Evolutionary conservation across 2,888 invertebrate genomes (phyloP), one percentile per base, ranked within the genome.

Genomic region (Aricia artaxerxes): DNA sequence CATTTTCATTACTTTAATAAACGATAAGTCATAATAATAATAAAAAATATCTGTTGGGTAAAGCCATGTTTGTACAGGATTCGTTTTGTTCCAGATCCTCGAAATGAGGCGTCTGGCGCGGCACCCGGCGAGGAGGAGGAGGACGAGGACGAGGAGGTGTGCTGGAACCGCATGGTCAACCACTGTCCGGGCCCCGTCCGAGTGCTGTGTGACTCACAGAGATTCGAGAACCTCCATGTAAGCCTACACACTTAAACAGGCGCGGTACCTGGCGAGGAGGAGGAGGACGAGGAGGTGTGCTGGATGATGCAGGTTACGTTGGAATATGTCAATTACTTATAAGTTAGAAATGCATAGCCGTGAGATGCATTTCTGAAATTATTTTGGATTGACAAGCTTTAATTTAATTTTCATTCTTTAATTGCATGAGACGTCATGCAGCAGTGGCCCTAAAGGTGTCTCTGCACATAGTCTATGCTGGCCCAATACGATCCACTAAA

Each of bases 181-280:
- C 87, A 89, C 24, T 86, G 95, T 80, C 95, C 95, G 78, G 88
- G 92, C 80, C 92, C 95, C 53, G 86, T 96, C 78, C 92, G 94
- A 81, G 92, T 94, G 77, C 90, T 97, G 49, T 97, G 97, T 88
- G 95, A 96, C 78, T 96, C 97, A 57, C 97, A 97, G 90, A 96
- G 97, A 86, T 98, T 98, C 92, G 95, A 95, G 86, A 97, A 98
- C 90, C 94, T 97, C 77, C 97, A 97, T 94, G 97, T 97, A 90
- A 95, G 95, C 61, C 31, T 13, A 64, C 11, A 64, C 11, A 11
- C 24, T 31, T 35, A 31, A 24, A 69, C 64, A 69, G 84, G 84
- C 53, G 86, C 84, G 2, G 85, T 85, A 13, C 85, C 84, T 4
- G 86, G 84, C 31, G 85, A 76, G n/a, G 80, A 81, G 16, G 84